Percentiles rank a stretch among this genome's conserved stretches.
phyloP scores from a whole-genome alignment of 2,797 vertebrate species.

The Sebastolobus alascanus region DNA sequence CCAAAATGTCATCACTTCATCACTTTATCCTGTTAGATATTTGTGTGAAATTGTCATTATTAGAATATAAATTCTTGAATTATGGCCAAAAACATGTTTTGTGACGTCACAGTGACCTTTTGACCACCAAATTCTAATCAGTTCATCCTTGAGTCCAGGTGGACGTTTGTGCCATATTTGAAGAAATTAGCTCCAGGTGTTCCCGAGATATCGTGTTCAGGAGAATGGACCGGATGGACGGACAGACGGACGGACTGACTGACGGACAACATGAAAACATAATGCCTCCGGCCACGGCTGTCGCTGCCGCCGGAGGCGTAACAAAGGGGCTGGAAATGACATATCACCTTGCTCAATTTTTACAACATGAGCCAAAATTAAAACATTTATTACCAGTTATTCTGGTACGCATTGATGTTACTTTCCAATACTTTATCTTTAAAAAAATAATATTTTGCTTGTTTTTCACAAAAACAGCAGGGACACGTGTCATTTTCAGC shows the following conservation, averaged over 20 bases:
- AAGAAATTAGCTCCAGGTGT: rapidly evolving
- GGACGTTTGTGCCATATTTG: not conserved
- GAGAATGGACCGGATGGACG: not conserved
- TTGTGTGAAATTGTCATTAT: not conserved
- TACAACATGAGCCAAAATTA: not conserved
- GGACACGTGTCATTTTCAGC: not conserved
- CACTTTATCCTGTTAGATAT: not conserved
- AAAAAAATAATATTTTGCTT: not conserved
- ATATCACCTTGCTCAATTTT: not conserved
- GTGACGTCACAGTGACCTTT: not conserved
- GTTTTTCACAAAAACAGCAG: conserved; percentile 2
- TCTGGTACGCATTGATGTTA: not conserved
- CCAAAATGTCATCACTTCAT: not conserved
- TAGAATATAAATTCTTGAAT: not conserved
- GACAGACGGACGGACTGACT: too few relatives aligned
- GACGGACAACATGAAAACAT: not conserved
- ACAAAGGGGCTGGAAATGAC: not conserved
- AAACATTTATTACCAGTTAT: not conserved
- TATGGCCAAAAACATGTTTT: not conserved
- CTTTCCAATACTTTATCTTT: not conserved
- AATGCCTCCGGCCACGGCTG: rapidly evolving
- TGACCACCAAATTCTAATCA: not conserved
- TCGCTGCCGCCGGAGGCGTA: too few relatives aligned
- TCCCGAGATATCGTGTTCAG: not conserved
- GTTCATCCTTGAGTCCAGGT: not conserved